phyloP scores from a whole-genome alignment of 64 coral and sea anemone genomes.

The Orbicella faveolata region DNA sequence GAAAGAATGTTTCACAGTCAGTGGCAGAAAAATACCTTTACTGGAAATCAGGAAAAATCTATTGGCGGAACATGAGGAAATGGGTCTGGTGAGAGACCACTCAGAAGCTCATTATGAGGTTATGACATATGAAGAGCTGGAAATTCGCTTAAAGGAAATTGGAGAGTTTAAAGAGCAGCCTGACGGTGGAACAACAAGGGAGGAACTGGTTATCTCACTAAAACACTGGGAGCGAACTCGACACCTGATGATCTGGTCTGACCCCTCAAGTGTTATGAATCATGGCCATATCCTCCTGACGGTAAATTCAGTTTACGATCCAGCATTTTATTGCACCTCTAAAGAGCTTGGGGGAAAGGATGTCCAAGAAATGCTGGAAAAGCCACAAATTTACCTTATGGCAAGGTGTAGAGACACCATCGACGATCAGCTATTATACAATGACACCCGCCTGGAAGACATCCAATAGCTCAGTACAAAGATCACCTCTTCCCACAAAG shows the following conservation, averaged over 20 bases:
- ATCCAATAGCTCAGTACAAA: conserved; percentile 12
- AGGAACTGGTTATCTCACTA: neutral
- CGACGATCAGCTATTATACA: conserved; percentile 42
- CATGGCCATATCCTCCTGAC: conserved; percentile 50
- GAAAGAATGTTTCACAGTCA: conserved; percentile 27
- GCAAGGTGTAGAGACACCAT: conserved; percentile 50
- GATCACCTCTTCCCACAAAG: neutral
- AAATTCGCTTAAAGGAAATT: neutral
- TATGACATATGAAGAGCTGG: neutral
- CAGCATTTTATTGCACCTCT: conserved; percentile 42
- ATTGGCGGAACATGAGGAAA: conserved; percentile 2
- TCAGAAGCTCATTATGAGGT: neutral
- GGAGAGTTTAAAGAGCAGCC: neutral
- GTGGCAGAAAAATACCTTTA: conserved; percentile 19
- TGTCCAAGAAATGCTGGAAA: conserved; percentile 54
- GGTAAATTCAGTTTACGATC: conserved; percentile 30
- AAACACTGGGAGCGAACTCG: conserved; percentile 1
- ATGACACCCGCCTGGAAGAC: conserved; percentile 47
- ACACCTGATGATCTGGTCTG: conserved; percentile 46
- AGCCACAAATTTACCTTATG: conserved; percentile 50
- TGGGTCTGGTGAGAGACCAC: conserved; percentile 21
- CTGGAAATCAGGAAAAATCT: conserved; percentile 27
- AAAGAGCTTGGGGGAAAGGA: conserved; percentile 21
- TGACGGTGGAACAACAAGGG: neutral
- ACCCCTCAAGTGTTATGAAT: conserved; percentile 48